These are phyloP conservation scores for Drosophila mayri DNA, from an alignment of 1,140 invertebrate genomes.

Conservation along the genomic window DNA sequence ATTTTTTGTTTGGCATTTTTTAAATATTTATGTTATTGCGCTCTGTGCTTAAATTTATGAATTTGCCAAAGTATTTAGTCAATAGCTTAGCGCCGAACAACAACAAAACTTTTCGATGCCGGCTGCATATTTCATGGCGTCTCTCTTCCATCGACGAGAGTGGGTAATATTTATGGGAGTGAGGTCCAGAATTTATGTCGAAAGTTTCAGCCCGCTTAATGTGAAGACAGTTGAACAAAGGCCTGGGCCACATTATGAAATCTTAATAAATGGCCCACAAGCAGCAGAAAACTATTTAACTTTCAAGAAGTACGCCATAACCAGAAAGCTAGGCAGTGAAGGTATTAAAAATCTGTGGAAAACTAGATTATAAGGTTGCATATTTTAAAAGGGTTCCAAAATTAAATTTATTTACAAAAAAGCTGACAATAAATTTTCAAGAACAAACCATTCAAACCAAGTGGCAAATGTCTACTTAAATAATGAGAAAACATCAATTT, in stretches of 20 bases:
- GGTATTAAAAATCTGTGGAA: not conserved
- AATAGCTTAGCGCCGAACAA: conserved; percentile 67
- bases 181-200: conserved; percentile 66
- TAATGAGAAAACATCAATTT: not conserved
- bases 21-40: conserved; percentile 78
- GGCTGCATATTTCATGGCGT: conserved; percentile 71
- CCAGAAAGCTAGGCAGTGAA: not conserved
- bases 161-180: conserved; percentile 66
- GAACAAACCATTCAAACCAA: not conserved
- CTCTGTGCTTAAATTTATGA: conserved; percentile 74
- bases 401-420: not conserved
- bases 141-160: conserved; percentile 56
- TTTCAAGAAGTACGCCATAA: not conserved
- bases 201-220: conserved; percentile 67
- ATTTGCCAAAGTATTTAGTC: conserved; percentile 83
- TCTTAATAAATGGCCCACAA: conserved; percentile 48
- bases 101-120: conserved; percentile 44
- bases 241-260: conserved; percentile 38
- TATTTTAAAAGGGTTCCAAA: not conserved
- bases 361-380: not conserved
- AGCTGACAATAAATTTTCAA: not conserved
- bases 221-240: conserved; percentile 48
- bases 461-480: not conserved
- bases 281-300: conserved; percentile 15
- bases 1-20: conserved; percentile 61